Base-by-base conservation (phyloP, 2,888 invertebrate genomes). In the Tetanocera ferruginea region DNA sequence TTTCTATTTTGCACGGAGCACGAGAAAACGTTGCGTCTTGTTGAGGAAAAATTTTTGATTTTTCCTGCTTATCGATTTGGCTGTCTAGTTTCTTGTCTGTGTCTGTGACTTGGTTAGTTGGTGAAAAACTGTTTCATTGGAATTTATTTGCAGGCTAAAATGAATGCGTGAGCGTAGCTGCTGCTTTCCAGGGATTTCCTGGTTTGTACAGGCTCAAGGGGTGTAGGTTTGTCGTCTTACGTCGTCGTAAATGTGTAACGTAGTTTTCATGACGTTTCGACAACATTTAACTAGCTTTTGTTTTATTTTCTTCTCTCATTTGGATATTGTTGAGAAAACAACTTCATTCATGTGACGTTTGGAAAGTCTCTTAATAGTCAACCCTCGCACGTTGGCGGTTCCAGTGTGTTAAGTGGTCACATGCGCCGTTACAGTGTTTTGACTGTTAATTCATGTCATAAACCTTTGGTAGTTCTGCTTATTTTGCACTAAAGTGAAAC, bases 31-130 rank as follows among this genome's bases (percentile, higher is more conserved):
- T 81, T 79, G 76, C 67, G 78, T 76, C 76, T 73, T 78, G 81
- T 34, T 72, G 79, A 71, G 67, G 77, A 78, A 80, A 80, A 81
- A 80, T 75, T 80, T 78, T 76, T 75, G 73, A 80, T 69, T 79
- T 80, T 79, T 77, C 83, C 80, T 84, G 84, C 85, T 85, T 87
- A 87, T 87, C 85, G 87, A 87, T 87, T 87, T 83, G 80, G 83
- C 11, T 51, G 73, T 62, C 64, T 43, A 49, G 17, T 31, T 55
- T 31, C 34, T 25, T 25, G 49, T 49, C 23, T 28, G 51, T 55
- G 51, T 55, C 52, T 17, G 19, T 55, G 14, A 6, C 9, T 34
- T 28, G 49, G 28, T 64, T 28, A 37, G 23, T 17, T 72, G 72
- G 73, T 62, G 73, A 74, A 74, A 74, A 62, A 49, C 62, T 71